phyloP scores from a whole-genome alignment of 2,113 vertebrate species.

The Periophthalmus modestus region DNA sequence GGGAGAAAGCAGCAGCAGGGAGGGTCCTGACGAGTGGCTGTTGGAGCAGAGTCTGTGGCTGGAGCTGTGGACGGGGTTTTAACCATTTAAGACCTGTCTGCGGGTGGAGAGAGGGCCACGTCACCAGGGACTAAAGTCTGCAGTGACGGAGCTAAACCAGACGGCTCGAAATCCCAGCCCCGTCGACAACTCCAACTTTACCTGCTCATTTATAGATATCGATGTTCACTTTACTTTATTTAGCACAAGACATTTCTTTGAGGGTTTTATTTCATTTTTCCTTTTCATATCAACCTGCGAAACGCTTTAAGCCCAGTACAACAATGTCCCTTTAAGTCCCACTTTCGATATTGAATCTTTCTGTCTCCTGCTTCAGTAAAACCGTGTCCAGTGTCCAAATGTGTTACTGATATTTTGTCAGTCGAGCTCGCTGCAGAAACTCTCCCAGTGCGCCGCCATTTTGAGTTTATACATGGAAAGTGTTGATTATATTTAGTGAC shows the following conservation, averaged over 20 bases:
- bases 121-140: too few species aligned
- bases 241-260: background rate
- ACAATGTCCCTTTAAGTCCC: background rate
- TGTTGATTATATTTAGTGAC: conserved; percentile 11
- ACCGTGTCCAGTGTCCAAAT: background rate
- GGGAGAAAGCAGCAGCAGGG: too few species aligned
- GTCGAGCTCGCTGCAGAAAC: conserved; percentile 3
- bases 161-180: background rate
- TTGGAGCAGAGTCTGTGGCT: too few species aligned
- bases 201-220: background rate
- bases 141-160: too few species aligned
- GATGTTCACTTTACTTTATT: background rate
- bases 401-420: conserved; percentile 11
- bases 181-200: background rate
- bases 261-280: background rate
- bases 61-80: too few species aligned
- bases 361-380: conserved; percentile 4
- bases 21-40: too few species aligned
- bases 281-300: background rate
- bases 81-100: too few species aligned
- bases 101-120: too few species aligned
- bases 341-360: background rate
- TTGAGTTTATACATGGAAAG: conserved; percentile 3
- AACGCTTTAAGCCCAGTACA: background rate
- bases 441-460: conserved; percentile 2